Percentiles rank a stretch among this genome's conserved stretches.
Evolutionary conservation across 2,113 vertebrate species (phyloP).

Genomic region (Felis chaus): DNA sequence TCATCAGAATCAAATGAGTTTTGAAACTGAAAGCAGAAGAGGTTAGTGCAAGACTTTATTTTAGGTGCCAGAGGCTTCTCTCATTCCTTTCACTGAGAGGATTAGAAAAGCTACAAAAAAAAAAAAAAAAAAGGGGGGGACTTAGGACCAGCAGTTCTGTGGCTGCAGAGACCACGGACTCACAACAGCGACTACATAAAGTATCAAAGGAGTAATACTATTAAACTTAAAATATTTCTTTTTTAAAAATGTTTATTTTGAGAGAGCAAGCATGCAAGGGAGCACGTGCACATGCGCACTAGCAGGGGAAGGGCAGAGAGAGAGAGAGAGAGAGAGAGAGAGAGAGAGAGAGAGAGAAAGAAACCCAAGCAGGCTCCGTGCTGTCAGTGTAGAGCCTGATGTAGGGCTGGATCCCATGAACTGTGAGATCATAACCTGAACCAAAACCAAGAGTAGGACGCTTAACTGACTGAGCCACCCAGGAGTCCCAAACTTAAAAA

Average conservation of each 20-base stretch:
- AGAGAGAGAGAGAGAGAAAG: too few relatives aligned
- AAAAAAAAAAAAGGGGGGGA: not conserved
- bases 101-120: not conserved
- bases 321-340: too few relatives aligned
- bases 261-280: too few relatives aligned
- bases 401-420: too few relatives aligned
- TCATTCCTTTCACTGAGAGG: not conserved
- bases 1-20: not conserved
- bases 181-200: not conserved
- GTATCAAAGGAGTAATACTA: not conserved
- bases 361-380: too few relatives aligned
- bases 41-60: not conserved
- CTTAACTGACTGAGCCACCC: too few relatives aligned
- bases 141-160: not conserved
- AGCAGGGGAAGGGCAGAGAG: too few relatives aligned
- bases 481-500: not conserved
- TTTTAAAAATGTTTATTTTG: too few relatives aligned
- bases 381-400: too few relatives aligned
- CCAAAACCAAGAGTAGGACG: too few relatives aligned
- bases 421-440: too few relatives aligned
- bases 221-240: not conserved
- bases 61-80: not conserved
- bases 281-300: too few relatives aligned
- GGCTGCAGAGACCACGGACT: not conserved
- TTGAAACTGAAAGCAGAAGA: constrained; percentile 54